Conservation (phyloP, 2,113 vertebrate species). For the Vidua chalybeata region DNA sequence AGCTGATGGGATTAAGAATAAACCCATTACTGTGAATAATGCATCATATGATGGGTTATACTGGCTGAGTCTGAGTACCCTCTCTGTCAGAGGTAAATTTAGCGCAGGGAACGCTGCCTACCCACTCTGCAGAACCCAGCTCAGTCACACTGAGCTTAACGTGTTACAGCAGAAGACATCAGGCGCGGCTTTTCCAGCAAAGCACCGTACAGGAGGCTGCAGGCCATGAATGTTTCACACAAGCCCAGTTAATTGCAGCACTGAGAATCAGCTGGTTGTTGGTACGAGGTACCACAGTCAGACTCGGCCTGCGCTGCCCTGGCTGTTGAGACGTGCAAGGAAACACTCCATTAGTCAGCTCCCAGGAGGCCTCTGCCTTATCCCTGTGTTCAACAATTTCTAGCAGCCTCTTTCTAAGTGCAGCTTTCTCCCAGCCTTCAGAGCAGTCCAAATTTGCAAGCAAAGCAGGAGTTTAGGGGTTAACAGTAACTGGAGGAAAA, state of each 20-base stretch:
- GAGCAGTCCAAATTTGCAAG: background rate
- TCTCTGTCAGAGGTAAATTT: conserved; percentile 27
- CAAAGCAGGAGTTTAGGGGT: background rate
- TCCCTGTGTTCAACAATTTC: background rate
- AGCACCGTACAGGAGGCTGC: background rate
- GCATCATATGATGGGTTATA: background rate
- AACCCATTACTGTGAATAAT: conserved; percentile 33
- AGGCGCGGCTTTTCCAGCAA: background rate
- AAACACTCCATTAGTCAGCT: background rate
- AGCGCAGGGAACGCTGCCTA: conserved; percentile 7
- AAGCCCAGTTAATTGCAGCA: background rate
- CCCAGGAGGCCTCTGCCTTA: background rate
- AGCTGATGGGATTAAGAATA: conserved; percentile 18
- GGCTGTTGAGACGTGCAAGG: background rate
- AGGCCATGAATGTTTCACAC: background rate
- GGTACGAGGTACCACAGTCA: background rate
- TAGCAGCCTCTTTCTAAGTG: background rate
- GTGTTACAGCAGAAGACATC: background rate
- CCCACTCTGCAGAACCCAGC: background rate
- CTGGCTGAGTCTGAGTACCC: background rate
- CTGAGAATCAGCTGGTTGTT: background rate
- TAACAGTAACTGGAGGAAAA: background rate
- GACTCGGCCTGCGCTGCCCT: background rate
- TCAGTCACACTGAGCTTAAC: background rate
- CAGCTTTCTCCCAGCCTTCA: background rate